Evolutionary conservation across 2,797 vertebrate genomes (phyloP).

Genomic region (Sebastes oblongus): DNA sequence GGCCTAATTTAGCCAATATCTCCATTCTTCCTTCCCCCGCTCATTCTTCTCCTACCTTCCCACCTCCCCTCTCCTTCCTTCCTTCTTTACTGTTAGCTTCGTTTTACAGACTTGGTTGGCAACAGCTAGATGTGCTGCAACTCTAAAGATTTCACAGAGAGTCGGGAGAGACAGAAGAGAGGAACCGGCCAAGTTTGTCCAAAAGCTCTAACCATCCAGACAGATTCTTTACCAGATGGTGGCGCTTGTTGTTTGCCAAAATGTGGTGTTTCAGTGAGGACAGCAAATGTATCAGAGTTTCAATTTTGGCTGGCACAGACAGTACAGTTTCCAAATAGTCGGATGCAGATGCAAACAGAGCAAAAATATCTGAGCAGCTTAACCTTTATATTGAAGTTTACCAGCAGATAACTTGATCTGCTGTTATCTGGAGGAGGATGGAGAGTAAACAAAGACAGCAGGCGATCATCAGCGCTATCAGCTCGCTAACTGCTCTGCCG

Average conservation of each 20-base stretch:
- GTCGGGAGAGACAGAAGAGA: background rate
- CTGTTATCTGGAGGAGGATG: slow-evolving; percentile 9
- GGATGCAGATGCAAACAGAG: background rate
- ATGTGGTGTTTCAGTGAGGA: background rate
- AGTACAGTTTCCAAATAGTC: background rate
- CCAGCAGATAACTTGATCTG: background rate
- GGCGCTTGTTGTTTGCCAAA: too few relatives aligned
- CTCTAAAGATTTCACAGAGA: background rate
- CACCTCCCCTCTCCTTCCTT: background rate
- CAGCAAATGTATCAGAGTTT: background rate
- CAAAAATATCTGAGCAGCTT: too few relatives aligned
- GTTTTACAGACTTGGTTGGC: background rate
- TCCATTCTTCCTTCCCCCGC: background rate
- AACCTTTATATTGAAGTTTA: background rate
- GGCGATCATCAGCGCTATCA: slow-evolving; percentile 27
- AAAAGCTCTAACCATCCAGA: background rate
- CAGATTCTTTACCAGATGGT: too few relatives aligned
- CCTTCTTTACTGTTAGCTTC: background rate
- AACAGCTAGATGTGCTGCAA: background rate
- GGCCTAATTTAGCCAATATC: background rate
- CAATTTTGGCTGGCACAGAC: background rate
- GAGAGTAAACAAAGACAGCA: slow-evolving; percentile 35
- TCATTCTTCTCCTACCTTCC: background rate
- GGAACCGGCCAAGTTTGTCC: background rate
- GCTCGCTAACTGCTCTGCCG: slow-evolving; percentile 10